phyloP scores from a whole-genome alignment of 2,797 vertebrate species.

The Anisognathus igniventris region DNA sequence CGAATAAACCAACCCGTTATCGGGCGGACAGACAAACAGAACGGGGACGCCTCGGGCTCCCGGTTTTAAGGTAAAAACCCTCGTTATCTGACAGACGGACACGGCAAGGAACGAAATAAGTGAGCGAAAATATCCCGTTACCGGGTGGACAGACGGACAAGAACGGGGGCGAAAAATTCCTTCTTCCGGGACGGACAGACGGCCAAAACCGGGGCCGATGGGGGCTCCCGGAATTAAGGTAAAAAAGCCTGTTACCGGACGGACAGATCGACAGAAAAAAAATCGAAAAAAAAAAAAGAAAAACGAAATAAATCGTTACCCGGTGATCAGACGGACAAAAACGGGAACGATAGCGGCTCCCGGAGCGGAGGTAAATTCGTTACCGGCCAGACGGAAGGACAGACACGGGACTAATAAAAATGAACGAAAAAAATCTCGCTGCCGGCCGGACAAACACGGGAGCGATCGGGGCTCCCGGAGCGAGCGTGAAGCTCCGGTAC shows the following conservation, averaged over 20 bases:
- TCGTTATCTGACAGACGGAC: background rate
- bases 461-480: background rate
- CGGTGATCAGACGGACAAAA: background rate
- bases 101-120: background rate
- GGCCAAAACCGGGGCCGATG: background rate
- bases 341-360: background rate
- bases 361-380: background rate
- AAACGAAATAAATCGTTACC: background rate
- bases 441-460: background rate
- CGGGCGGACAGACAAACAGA: background rate
- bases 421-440: background rate
- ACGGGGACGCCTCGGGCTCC: background rate
- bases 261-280: background rate
- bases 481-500: background rate
- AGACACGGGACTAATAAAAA: background rate
- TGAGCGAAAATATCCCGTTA: background rate
- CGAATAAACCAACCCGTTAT: background rate
- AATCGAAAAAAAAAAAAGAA: background rate
- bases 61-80: background rate
- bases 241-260: accelerated
- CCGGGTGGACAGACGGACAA: background rate
- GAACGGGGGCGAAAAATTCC: background rate
- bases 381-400: background rate
- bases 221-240: background rate
- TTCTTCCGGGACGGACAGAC: background rate